These are phyloP conservation scores for Tryphoninae sp. DNA, from an alignment of 2,888 invertebrate genomes.

Conservation along the genomic window DNA sequence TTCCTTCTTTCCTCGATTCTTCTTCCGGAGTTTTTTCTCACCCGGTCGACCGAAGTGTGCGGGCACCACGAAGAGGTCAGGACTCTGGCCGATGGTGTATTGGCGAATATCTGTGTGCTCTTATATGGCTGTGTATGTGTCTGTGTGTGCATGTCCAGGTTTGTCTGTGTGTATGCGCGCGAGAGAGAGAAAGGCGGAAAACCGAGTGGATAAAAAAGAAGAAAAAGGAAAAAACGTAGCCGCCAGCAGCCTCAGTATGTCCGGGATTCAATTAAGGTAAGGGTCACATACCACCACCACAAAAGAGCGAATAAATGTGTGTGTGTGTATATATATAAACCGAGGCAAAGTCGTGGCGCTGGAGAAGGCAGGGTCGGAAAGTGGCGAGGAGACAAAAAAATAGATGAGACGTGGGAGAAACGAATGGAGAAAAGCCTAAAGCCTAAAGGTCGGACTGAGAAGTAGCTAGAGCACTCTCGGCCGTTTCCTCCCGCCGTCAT, in stretches of 20 bases:
- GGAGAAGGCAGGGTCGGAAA: background rate
- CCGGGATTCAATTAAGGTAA: slow-evolving; percentile 63
- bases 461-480: slow-evolving; percentile 79
- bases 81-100: slow-evolving; percentile 50
- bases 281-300: slow-evolving; percentile 52
- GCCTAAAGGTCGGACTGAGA: slow-evolving; percentile 78
- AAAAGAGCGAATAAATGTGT: slow-evolving; percentile 2
- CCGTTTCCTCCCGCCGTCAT: slow-evolving; percentile 80
- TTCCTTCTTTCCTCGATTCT: slow-evolving; percentile 17
- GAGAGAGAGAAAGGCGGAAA: slow-evolving; percentile 34
- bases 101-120: background rate
- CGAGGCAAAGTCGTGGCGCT: slow-evolving; percentile 1
- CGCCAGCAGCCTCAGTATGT: slow-evolving; percentile 53
- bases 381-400: slow-evolving; percentile 22
- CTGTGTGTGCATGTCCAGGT: slow-evolving; percentile 20
- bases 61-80: slow-evolving; percentile 36
- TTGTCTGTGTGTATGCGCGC: slow-evolving; percentile 29
- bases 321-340: slow-evolving; percentile 8
- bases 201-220: slow-evolving; percentile 37
- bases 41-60: slow-evolving; percentile 26
- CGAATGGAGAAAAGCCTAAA: slow-evolving; percentile 46
- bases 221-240: slow-evolving; percentile 8
- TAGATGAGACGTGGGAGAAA: slow-evolving; percentile 32
- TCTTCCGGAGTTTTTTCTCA: slow-evolving; percentile 33
- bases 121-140: background rate